phyloP scores from a whole-genome alignment of 2,888 invertebrate species.

The Andrena minutula region DNA sequence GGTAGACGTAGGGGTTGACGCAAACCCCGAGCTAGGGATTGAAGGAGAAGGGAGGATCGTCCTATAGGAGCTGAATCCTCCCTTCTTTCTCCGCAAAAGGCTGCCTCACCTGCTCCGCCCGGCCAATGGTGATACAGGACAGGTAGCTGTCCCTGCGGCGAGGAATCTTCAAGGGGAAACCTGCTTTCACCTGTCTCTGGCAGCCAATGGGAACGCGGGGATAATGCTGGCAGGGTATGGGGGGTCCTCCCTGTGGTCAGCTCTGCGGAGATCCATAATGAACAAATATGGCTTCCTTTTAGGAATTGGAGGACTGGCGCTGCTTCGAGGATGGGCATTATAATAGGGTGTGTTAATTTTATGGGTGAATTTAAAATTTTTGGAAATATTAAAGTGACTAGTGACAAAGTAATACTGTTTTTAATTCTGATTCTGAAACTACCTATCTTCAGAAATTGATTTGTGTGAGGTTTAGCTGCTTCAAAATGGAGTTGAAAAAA shows the following conservation, averaged over 20 bases:
- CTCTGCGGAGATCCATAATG: background rate
- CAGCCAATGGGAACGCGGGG: slow-evolving; percentile 36
- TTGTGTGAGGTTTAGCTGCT: too few relatives aligned
- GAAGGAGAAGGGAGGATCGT: slow-evolving; percentile 13
- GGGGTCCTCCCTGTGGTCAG: slow-evolving; percentile 9
- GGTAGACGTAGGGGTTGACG: background rate
- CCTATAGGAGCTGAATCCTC: slow-evolving; percentile 27
- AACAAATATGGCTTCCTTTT: background rate
- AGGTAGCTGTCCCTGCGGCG: slow-evolving; percentile 1
- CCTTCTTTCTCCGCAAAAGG: slow-evolving; percentile 8
- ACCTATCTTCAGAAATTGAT: too few relatives aligned
- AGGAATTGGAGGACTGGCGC: background rate
- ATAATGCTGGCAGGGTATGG: background rate
- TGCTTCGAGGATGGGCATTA: background rate
- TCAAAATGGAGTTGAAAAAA: too few relatives aligned
- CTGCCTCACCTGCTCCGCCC: slow-evolving; percentile 28
- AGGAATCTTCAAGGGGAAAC: slow-evolving; percentile 15
- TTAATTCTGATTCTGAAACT: too few relatives aligned
- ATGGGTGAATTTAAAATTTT: too few relatives aligned
- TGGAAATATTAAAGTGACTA: too few relatives aligned
- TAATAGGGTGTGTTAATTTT: too few relatives aligned
- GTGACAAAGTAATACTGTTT: too few relatives aligned
- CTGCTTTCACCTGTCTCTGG: slow-evolving; percentile 25
- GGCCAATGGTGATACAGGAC: slow-evolving; percentile 39
- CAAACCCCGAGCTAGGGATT: background rate